These are phyloP conservation scores for Brenthis ino DNA, from an alignment of 2,888 invertebrate genomes.

Conservation along the genomic window DNA sequence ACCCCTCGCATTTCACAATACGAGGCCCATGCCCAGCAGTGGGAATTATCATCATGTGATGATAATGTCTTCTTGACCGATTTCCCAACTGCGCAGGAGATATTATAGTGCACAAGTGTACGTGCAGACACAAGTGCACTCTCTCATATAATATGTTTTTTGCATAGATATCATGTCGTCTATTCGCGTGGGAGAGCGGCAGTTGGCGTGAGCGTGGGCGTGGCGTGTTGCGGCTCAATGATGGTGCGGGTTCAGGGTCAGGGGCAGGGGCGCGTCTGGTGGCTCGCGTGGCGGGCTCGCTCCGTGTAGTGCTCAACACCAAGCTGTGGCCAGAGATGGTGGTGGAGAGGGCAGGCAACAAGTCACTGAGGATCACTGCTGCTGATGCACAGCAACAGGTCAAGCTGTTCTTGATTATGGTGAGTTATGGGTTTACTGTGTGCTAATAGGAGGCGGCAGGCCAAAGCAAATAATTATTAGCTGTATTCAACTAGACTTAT, in stretches of 20 bases:
- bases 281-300: conserved; percentile 93
- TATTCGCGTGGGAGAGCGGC: conserved; percentile 93
- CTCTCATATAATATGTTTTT: not conserved
- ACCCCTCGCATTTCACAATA: too few relatives aligned
- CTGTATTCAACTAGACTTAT: too few relatives aligned
- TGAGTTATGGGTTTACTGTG: conserved; percentile 58
- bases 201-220: conserved; percentile 96
- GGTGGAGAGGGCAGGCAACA: conserved; percentile 92
- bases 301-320: conserved; percentile 95
- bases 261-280: conserved; percentile 92
- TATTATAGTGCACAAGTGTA: not conserved
- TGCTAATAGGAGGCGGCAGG: too few relatives aligned
- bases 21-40: too few relatives aligned
- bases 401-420: conserved; percentile 93
- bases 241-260: conserved; percentile 89
- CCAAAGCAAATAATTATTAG: too few relatives aligned
- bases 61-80: too few relatives aligned
- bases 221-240: conserved; percentile 94
- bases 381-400: conserved; percentile 91
- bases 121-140: not conserved
- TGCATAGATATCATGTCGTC: conserved; percentile 89
- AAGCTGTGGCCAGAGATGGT: conserved; percentile 97
- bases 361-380: conserved; percentile 94
- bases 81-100: too few relatives aligned
- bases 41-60: too few relatives aligned